Conservation (phyloP, 2,113 vertebrate species). For the Syngnathus scovelli region DNA sequence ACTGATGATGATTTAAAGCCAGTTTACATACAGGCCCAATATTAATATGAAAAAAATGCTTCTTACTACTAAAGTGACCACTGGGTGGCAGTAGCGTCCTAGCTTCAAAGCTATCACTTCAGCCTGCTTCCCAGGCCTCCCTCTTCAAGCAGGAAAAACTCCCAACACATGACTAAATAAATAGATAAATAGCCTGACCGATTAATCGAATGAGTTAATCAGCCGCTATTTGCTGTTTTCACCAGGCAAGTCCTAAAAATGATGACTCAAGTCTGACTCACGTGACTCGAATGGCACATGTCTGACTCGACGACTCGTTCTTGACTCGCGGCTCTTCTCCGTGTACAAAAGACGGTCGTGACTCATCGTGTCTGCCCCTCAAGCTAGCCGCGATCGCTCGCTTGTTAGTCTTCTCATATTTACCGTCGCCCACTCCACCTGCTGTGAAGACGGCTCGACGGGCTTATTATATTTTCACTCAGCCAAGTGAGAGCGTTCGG, state of each 20-base stretch:
- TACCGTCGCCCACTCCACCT: constrained; percentile 46
- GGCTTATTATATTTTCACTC: constrained; percentile 18
- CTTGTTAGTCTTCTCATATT: constrained; percentile 55
- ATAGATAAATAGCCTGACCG: no score
- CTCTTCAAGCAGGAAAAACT: no score
- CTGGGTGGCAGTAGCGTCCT: constrained; percentile 62
- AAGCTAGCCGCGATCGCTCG: constrained; percentile 22
- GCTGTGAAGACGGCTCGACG: constrained; percentile 36
- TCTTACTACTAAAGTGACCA: constrained; percentile 29
- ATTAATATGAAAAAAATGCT: neutral
- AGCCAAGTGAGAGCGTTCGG: constrained; percentile 6
- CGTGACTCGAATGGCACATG: neutral
- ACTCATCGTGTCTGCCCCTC: constrained; percentile 48
- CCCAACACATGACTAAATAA: no score
- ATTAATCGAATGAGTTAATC: no score
- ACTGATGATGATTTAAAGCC: neutral
- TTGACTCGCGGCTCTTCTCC: constrained; percentile 5
- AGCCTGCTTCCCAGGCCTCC: neutral
- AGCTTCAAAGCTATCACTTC: neutral
- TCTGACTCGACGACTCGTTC: constrained; percentile 9
- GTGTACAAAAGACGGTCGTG: constrained; percentile 40
- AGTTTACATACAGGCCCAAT: neutral
- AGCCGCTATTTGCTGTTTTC: no score
- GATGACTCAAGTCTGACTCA: neutral
- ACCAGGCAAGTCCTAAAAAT: neutral